A percentile compares a stretch with the other conserved stretches of the same genome.
phyloP scores from a whole-genome alignment of 2,888 invertebrate species.

The Sinotaia quadrata region DNA sequence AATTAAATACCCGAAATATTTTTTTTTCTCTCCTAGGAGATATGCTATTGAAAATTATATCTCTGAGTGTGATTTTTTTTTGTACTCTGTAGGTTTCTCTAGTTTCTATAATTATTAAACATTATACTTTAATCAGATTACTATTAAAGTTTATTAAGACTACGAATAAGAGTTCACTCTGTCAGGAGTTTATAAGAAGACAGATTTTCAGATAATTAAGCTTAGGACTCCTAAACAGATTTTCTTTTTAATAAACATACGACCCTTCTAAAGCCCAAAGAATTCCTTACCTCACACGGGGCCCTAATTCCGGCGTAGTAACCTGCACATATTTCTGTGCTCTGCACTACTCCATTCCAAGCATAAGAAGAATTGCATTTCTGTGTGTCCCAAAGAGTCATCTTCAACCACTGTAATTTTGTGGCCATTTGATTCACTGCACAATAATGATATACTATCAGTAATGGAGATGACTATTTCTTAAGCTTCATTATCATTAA shows the following conservation, averaged over 20 bases:
- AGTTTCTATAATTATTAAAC: too few relatives aligned
- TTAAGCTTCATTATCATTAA: background rate
- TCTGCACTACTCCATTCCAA: conserved; percentile 54
- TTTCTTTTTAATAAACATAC: background rate
- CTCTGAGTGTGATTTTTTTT: too few relatives aligned
- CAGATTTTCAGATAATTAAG: background rate
- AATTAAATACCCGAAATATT: too few relatives aligned
- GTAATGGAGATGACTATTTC: too few relatives aligned
- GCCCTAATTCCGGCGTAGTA: conserved; percentile 63
- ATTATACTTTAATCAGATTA: too few relatives aligned
- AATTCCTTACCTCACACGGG: conserved; percentile 58
- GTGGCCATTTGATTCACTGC: conserved; percentile 34
- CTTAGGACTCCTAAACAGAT: background rate
- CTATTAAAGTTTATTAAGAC: too few relatives aligned
- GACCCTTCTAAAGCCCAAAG: too few relatives aligned
- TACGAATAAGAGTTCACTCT: too few relatives aligned
- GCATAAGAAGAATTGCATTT: conserved; percentile 62
- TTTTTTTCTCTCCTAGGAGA: too few relatives aligned
- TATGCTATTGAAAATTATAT: too few relatives aligned
- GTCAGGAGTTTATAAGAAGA: background rate
- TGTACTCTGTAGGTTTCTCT: too few relatives aligned
- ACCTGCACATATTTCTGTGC: conserved; percentile 65
- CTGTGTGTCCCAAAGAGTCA: conserved; percentile 59
- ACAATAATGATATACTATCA: too few relatives aligned
- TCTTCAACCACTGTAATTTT: conserved; percentile 61